Conservation (phyloP, 1,140 invertebrate species). For the Magallana gigas region DNA sequence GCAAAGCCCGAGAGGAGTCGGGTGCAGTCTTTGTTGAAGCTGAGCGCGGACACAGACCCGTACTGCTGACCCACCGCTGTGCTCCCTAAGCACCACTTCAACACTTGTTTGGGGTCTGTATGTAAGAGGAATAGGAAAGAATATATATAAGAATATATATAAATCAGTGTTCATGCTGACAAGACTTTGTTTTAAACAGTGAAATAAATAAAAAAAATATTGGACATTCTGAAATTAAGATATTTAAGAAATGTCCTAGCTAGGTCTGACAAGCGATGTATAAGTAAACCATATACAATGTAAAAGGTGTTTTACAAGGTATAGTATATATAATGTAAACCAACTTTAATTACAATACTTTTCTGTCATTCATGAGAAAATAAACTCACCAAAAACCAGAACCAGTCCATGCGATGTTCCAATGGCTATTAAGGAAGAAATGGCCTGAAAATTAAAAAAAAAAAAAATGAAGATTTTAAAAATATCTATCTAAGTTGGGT, state of each 20-base stretch:
- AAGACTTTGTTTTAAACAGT: neutral
- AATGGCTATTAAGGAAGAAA: slow-evolving; percentile 89
- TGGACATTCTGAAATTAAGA: neutral
- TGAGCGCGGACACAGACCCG: slow-evolving; percentile 88
- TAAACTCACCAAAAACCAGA: slow-evolving; percentile 89
- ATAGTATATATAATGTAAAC: too few species aligned
- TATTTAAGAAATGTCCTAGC: too few species aligned
- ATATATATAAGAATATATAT: neutral
- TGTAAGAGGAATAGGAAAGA: neutral
- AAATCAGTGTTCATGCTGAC: too few species aligned
- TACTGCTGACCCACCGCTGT: slow-evolving; percentile 83
- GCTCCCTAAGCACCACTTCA: slow-evolving; percentile 88
- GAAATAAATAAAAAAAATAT: neutral
- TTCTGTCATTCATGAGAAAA: slow-evolving; percentile 57
- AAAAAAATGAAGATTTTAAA: neutral
- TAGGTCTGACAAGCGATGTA: too few species aligned
- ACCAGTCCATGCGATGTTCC: slow-evolving; percentile 96
- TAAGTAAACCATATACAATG: too few species aligned
- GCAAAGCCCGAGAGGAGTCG: slow-evolving; percentile 92
- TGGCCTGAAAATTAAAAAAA: slow-evolving; percentile 80
- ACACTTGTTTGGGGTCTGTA: slow-evolving; percentile 79
- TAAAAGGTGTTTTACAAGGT: too few species aligned
- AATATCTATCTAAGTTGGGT: neutral
- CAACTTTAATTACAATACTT: too few species aligned
- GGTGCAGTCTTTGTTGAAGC: slow-evolving; percentile 92